Evolutionary conservation across 2,888 invertebrate genomes (phyloP), one percentile per base, ranked within the genome.

Genomic region (Agrochola lota): DNA sequence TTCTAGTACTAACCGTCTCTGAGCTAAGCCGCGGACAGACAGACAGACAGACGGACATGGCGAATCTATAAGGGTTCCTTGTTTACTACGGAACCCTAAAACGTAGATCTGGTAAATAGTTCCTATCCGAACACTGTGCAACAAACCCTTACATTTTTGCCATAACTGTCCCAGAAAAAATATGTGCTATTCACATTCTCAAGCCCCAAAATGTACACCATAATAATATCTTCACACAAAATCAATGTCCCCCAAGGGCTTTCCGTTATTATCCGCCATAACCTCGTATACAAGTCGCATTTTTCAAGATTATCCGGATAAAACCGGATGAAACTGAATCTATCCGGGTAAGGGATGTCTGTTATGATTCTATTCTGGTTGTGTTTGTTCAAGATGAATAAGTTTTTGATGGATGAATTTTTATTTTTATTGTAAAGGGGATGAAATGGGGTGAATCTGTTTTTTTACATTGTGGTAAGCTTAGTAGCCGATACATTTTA

Each of bases 271-370:
- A 82, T 85, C 59, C 59, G 49, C 75, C 73, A 74, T 80, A 78
- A 83, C 68, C 72, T 43, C 77, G 63, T 63, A 74, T 78, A 84
- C 64, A 81, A 69, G 66, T 63, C 78, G 77, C 82, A 86, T 88
- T 89, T 81, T 83, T 86, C 88, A 89, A 79, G 86, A 87, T 87
- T 88, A 88, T 87, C 81, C 80, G 81, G 80, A 77, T 83, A 71
- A 76, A 77, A 72, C 69, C 84, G 86, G 84, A 80, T 86, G 55
- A 66, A 85, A 83, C 85, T 40, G 81, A 69, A 78, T 80, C 75
- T 82, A 81, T 85, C 83, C 80, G 78, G 74, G 67, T 62, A 76
- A 75, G 66, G 68, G 64, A 62, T 46, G 17, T 67, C 73, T 46
- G 66, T 77, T 84, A 74, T 81, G 74, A 82, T 82, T 83, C 70